Evolutionary conservation across 2,113 vertebrate genomes (phyloP).

Genomic region (Danio rerio): DNA sequence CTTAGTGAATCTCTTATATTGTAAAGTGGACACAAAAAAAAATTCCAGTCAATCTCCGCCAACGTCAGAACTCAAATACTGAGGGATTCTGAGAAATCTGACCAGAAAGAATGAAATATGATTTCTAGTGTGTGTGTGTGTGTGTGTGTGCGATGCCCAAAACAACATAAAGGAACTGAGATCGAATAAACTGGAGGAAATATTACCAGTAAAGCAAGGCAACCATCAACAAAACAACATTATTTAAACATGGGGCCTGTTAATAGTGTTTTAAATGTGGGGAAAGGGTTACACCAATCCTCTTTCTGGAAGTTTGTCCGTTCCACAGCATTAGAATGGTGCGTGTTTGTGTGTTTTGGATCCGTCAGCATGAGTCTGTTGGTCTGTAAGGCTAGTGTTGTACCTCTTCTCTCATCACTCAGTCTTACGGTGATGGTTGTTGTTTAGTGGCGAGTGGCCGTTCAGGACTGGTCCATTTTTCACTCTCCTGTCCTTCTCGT

Average conservation of each 20-base stretch:
- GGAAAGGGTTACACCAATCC: not conserved
- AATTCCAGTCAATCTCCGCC: slow-evolving; percentile 14
- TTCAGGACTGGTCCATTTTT: slow-evolving; percentile 86
- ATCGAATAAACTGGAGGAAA: slow-evolving; percentile 20
- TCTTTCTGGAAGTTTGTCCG: not conserved
- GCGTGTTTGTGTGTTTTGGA: slow-evolving; percentile 35
- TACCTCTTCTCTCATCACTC: slow-evolving; percentile 61
- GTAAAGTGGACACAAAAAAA: not conserved
- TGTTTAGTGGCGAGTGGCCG: slow-evolving; percentile 81
- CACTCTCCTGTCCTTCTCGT: not conserved
- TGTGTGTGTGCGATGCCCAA: slow-evolving; percentile 9
- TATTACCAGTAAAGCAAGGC: not conserved
- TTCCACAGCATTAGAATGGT: not conserved
- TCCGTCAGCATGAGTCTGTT: slow-evolving; percentile 16
- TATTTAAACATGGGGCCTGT: not conserved
- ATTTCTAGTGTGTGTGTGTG: not conserved
- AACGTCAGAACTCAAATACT: not conserved
- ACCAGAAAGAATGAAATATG: not conserved
- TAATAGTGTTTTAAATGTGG: slow-evolving; percentile 29
- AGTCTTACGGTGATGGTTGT: slow-evolving; percentile 83
- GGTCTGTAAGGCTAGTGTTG: slow-evolving; percentile 6
- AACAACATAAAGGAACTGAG: not conserved
- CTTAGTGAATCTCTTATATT: slow-evolving; percentile 28
- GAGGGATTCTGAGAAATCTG: not conserved
- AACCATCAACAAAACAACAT: not conserved